A percentile compares a stretch with the other conserved stretches of the same genome.
Conservation (phyloP, 2,113 vertebrate genomes). For the Alaudala cheleensis region DNA sequence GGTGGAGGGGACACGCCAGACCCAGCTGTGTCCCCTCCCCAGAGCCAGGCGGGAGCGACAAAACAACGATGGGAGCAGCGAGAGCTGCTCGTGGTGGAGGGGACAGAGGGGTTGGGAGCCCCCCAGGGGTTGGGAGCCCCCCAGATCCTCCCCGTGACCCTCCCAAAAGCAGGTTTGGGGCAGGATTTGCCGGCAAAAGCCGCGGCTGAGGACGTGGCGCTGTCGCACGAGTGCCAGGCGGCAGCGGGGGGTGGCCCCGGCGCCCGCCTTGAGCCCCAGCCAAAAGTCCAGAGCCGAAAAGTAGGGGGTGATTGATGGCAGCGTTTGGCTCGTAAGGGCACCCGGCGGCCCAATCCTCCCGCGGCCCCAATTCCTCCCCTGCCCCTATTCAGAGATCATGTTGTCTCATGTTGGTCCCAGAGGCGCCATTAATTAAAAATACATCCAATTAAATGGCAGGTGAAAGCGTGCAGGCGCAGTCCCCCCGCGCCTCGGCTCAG, state of each 20-base stretch:
- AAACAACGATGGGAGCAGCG: neutral
- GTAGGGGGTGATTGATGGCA: slow-evolving; percentile 83
- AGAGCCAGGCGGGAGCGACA: neutral
- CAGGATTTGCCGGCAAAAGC: neutral
- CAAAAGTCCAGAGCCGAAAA: slow-evolving; percentile 72
- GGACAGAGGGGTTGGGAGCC: too few species aligned
- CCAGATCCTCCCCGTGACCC: rapidly evolving
- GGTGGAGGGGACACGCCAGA: neutral
- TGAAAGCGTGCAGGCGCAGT: slow-evolving; percentile 77
- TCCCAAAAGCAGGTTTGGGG: neutral
- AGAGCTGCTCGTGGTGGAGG: rapidly evolving
- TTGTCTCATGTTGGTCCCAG: slow-evolving; percentile 81
- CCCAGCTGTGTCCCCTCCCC: neutral
- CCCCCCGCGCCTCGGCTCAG: slow-evolving; percentile 69
- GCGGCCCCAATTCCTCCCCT: slow-evolving; percentile 82
- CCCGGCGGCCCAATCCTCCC: slow-evolving; percentile 82
- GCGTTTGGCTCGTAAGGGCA: slow-evolving; percentile 76
- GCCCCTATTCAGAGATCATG: slow-evolving; percentile 81
- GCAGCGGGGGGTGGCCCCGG: neutral
- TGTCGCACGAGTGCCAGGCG: neutral
- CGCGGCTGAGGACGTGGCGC: neutral
- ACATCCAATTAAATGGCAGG: slow-evolving; percentile 89
- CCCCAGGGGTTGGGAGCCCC: neutral
- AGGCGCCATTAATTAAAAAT: slow-evolving; percentile 87
- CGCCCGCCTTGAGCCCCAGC: slow-evolving; percentile 22